Conservation (phyloP, 2,888 invertebrate species). For the Tipula confusa region DNA sequence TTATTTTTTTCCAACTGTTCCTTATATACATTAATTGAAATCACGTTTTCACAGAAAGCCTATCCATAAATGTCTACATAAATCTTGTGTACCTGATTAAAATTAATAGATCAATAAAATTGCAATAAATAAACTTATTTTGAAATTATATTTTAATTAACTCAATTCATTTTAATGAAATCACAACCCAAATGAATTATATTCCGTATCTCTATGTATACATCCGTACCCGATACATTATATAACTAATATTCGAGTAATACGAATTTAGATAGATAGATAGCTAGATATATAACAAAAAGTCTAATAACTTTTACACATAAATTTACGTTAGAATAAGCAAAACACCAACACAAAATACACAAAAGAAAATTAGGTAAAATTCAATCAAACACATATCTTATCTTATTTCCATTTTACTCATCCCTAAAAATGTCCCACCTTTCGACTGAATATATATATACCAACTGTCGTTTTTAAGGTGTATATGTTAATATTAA, state of each 20-base stretch:
- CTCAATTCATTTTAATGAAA: conserved; percentile 20
- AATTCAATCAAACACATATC: conserved; percentile 25
- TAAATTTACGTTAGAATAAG: not conserved
- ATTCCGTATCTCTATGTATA: not conserved
- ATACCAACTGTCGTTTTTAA: no score
- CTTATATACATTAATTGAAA: no score
- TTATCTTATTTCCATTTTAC: not conserved
- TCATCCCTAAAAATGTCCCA: not conserved
- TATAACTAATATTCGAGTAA: not conserved
- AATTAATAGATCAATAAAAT: not conserved
- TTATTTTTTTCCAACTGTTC: no score
- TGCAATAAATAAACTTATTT: not conserved
- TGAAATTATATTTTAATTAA: conserved; percentile 5
- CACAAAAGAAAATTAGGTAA: conserved; percentile 7
- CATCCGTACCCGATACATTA: not conserved
- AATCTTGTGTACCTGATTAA: not conserved
- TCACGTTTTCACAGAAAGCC: no score
- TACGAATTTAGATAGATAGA: no score
- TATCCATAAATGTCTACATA: not conserved
- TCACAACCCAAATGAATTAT: conserved; percentile 12
- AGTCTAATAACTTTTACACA: not conserved
- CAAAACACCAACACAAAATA: conserved; percentile 16
- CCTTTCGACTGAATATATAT: not conserved
- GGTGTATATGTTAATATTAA: not conserved
- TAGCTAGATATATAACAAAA: not conserved